Evolutionary conservation across 1,140 invertebrate genomes (phyloP), one percentile per base, ranked within the genome.

Genomic region (Stegodyphus dumicola): DNA sequence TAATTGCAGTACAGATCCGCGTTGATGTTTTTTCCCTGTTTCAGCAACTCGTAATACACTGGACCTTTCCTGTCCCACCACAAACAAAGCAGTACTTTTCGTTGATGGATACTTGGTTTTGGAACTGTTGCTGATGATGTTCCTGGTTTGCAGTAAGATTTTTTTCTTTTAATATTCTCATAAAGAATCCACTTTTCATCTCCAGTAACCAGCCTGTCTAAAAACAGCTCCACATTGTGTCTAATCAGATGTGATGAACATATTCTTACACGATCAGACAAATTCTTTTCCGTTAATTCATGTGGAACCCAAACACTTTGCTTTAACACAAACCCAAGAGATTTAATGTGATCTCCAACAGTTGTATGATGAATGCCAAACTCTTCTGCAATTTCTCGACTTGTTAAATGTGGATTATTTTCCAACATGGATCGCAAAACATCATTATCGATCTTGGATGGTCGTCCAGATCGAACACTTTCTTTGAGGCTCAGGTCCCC

Each of bases 1-100:
- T 77, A 56, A 77, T 77, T 77, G 75, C 75, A 77, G 75, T 77
- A 77, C 56, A 77, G 56, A 77, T 77, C 75, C 60, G 11, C 60
- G 75, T 65, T 77, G 13, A 77, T 77, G 60, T 1, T 77, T 77
- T 77, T 77, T 77, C 60, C 75, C 75, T 65, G 65, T 79, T 79
- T 69, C 76, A 67, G 56, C 56, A 60, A 60, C 56, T 60, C 56
- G 56, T 60, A 60, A 5, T 60, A 60, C 56, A 60, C 9, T 15
- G 56, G 56, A 2, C 56, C 56, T 60, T 60, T 60, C 56, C 56
- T 60, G 56, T 60, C 56, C 56, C 56, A 9, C 56, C 56, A 60
- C 15, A 60, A 10, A 60, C 5, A 60, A 60, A 60, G 5, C 56
- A 60, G 56, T 60, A 60, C 56, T 60, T 60, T 60, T 15, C 56